phyloP scores from a whole-genome alignment of 2,797 vertebrate species.

The Buphagus erythrorhynchus region DNA sequence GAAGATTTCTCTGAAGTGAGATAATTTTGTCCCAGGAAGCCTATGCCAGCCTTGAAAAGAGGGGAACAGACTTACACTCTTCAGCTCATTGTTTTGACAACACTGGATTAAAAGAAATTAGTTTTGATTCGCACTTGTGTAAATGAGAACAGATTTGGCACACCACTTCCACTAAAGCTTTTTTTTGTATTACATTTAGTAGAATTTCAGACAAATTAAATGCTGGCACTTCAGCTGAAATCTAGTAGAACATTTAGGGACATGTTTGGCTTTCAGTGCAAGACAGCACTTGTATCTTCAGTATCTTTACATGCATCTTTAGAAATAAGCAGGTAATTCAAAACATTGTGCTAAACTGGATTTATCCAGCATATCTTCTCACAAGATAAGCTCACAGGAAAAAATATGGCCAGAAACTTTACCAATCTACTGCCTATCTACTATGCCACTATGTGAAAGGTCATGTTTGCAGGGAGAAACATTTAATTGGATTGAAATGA shows the following conservation, averaged over 20 bases:
- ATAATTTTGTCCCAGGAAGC: slow-evolving; percentile 64
- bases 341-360: background rate
- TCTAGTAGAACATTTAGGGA: background rate
- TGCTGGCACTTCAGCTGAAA: background rate
- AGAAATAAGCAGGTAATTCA: background rate
- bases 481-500: background rate
- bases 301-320: background rate
- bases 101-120: background rate
- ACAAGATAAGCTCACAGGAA: background rate
- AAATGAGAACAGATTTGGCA: background rate
- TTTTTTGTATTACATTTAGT: background rate
- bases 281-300: background rate
- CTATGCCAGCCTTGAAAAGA: background rate
- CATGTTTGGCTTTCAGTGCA: background rate
- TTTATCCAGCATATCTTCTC: background rate
- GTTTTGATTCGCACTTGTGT: background rate
- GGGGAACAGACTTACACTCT: background rate
- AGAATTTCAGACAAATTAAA: slow-evolving; percentile 16
- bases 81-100: background rate
- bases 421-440: background rate
- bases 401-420: background rate
- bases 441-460: background rate
- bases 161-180: background rate
- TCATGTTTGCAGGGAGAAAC: background rate
- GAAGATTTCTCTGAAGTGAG: slow-evolving; percentile 26